phyloP scores from a whole-genome alignment of 2,888 invertebrate genomes.

The Chrysodeixis includens region DNA sequence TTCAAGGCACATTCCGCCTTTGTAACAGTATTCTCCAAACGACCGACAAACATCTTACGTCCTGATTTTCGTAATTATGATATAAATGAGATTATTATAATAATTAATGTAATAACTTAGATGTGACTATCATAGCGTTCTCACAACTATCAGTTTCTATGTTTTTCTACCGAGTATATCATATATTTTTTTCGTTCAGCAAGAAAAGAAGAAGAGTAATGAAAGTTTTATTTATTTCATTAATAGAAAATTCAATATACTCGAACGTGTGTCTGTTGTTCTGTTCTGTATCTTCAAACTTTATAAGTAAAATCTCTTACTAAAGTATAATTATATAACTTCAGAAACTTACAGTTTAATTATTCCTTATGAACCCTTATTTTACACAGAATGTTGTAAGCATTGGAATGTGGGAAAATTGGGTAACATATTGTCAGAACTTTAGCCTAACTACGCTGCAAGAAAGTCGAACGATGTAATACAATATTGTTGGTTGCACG shows the following conservation, averaged over 20 bases:
- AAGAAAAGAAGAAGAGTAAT: not conserved
- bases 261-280: too few relatives aligned
- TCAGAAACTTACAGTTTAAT: too few relatives aligned
- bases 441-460: not conserved
- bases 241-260: not conserved
- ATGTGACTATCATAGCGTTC: too few relatives aligned
- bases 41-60: not conserved
- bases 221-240: not conserved
- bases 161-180: too few relatives aligned
- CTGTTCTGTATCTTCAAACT: too few relatives aligned
- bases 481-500: not conserved
- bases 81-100: not conserved
- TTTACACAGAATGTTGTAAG: not conserved
- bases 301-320: too few relatives aligned
- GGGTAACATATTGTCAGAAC: not conserved
- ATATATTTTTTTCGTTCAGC: too few relatives aligned
- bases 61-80: not conserved
- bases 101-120: not conserved
- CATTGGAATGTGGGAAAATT: not conserved
- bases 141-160: too few relatives aligned
- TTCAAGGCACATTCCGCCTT: slow-evolving; percentile 5
- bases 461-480: not conserved
- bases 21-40: not conserved
- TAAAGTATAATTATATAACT: too few relatives aligned
- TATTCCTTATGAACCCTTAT: too few relatives aligned